These are phyloP conservation scores for Trachelipus rathkii DNA, from an alignment of 1,140 invertebrate genomes.

Conservation along the genomic window DNA sequence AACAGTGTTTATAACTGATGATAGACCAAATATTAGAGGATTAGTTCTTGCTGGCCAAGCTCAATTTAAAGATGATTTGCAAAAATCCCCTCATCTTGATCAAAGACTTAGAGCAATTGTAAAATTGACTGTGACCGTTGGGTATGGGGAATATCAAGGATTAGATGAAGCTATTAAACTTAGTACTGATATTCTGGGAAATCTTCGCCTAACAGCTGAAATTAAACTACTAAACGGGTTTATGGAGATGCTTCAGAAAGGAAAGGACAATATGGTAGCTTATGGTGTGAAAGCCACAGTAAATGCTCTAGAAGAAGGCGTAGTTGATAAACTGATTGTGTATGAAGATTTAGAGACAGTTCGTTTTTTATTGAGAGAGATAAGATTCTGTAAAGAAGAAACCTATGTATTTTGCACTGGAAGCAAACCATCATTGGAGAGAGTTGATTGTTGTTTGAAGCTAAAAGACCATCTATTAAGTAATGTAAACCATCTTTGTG, in stretches of 20 bases:
- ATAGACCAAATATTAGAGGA: conserved; percentile 6
- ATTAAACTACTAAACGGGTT: conserved; percentile 20
- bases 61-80: conserved; percentile 26
- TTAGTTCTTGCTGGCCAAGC: conserved; percentile 25
- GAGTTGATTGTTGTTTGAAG: not conserved
- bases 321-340: conserved; percentile 16
- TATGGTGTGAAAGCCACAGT: conserved; percentile 10
- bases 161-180: conserved; percentile 24
- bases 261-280: conserved; percentile 20
- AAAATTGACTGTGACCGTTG: conserved; percentile 11
- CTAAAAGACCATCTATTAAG: not conserved
- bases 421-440: not conserved
- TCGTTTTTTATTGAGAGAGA: not conserved
- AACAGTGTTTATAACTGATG: conserved; percentile 23
- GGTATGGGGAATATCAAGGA: conserved; percentile 21
- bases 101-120: conserved; percentile 17
- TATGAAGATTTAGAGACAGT: conserved; percentile 17
- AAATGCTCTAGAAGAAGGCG: conserved; percentile 22
- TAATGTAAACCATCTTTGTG: no score
- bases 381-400: not conserved
- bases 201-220: conserved; percentile 18
- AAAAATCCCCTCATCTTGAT: conserved; percentile 24
- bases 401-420: not conserved
- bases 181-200: conserved; percentile 1
- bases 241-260: conserved; percentile 15